Conservation (phyloP, 2,113 vertebrate genomes). For the Perccottus glenii region DNA sequence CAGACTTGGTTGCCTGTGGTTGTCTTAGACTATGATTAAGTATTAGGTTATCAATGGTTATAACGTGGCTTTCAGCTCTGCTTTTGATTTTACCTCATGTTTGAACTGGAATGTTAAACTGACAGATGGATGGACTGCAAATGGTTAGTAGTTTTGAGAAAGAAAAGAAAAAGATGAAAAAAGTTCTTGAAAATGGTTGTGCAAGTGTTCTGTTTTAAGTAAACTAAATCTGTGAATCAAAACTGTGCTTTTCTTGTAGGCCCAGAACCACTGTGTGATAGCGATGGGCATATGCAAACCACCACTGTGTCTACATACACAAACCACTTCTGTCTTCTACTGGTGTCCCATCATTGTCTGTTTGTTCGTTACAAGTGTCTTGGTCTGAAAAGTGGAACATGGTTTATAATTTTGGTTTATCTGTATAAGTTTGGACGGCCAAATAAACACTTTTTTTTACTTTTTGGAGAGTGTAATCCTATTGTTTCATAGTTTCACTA, state of each 20-base stretch:
- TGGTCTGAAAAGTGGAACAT: too few relatives aligned
- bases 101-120: constrained; percentile 49
- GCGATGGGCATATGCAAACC: background rate
- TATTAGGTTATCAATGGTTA: constrained; percentile 43
- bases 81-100: constrained; percentile 61
- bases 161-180: background rate
- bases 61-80: constrained; percentile 40
- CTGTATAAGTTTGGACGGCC: too few relatives aligned
- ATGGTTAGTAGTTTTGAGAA: background rate
- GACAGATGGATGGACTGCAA: constrained; percentile 13
- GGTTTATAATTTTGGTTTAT: too few relatives aligned
- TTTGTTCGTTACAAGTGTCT: too few relatives aligned
- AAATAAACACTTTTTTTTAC: too few relatives aligned
- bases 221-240: background rate
- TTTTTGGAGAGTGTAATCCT: too few relatives aligned
- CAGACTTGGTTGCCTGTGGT: constrained; percentile 32
- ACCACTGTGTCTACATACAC: background rate
- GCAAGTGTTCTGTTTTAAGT: background rate
- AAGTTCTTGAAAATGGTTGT: background rate
- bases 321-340: background rate
- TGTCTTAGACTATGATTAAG: constrained; percentile 48
- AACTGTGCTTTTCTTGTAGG: background rate
- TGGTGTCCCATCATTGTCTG: background rate
- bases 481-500: too few relatives aligned
- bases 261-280: background rate